phyloP scores from a whole-genome alignment of 2,888 invertebrate genomes.

The Arenicola marina region DNA sequence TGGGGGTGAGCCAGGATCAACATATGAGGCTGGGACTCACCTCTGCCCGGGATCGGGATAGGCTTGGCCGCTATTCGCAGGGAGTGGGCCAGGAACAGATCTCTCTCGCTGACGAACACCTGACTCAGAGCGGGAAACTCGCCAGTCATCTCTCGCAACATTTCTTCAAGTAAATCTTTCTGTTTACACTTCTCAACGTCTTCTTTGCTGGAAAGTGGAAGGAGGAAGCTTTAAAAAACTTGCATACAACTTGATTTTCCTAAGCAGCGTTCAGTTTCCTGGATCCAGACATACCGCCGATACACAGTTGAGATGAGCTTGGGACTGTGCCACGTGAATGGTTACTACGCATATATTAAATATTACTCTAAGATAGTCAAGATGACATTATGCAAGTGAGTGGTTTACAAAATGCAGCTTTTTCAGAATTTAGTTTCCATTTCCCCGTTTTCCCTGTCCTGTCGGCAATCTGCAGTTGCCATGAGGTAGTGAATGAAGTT shows the following conservation, averaged over 20 bases:
- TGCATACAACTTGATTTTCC: neutral
- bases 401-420: no score
- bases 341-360: no score
- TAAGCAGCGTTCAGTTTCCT: neutral
- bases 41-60: slow-evolving; percentile 30
- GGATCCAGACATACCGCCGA: neutral
- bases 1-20: no score
- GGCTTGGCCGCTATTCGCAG: slow-evolving; percentile 73
- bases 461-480: no score
- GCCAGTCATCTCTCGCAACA: slow-evolving; percentile 89
- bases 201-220: slow-evolving; percentile 76
- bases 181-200: slow-evolving; percentile 95
- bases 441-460: no score
- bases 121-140: slow-evolving; percentile 89
- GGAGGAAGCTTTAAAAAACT: neutral
- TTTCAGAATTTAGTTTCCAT: no score
- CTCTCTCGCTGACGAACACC: slow-evolving; percentile 93
- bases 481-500: no score
- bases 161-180: slow-evolving; percentile 85
- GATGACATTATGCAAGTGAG: no score
- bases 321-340: no score
- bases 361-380: no score
- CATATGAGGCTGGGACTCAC: no score
- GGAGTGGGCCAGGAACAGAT: slow-evolving; percentile 87
- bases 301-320: neutral